Evolutionary conservation across 2,113 vertebrate species (phyloP), one percentile per base, ranked within the genome.

Genomic region (Rhabdornis inornatus): DNA sequence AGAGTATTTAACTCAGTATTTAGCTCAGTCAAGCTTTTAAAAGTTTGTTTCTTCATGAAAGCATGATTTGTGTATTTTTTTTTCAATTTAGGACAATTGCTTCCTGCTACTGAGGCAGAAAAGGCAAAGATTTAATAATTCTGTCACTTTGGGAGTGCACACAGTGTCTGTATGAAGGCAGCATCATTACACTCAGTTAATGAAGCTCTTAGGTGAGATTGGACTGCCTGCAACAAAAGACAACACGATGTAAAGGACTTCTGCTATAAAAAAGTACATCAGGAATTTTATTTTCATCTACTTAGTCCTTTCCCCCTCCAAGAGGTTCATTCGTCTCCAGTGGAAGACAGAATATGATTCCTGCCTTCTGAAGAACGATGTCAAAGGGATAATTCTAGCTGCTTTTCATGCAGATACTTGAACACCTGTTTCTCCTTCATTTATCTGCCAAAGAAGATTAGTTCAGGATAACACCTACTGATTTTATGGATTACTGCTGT

Each of bases 341-440:
- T 33, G 78, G 85, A 94, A 97, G 69, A 52, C 18, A 40, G 45
- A 47, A 22, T 88, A 87, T 89, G 72, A 91, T 90, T 81, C 63
- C 83, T 95, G 56, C 49, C 84, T 93, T 89, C 84, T 76, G 83
- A 95, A 93, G 70, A 90, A 87, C 25, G 6, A 35, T 42, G 55
- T 91, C 85, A 87, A 87, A 76, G 84, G 63, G 63, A 49, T 87
- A 80, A 95, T 96, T 94, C 88, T 47, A 93, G n/a, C 63, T 69
- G 53, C 87, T 89, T 57, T 61, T 87, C 70, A 44, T 27, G 37
- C 64, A 92, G 35, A 53, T 61, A 81, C 57, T 93, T 85, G 66
- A 97, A 94, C 71, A 76, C 87, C 89, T 94, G 56, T 92, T 96
- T 86, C 80, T 96, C 61, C 85, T 94, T 82, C 89, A 93, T 83